Percentiles rank a stretch among this genome's conserved stretches.
These are phyloP conservation scores for Rhamnusium bicolor DNA, from an alignment of 2,888 invertebrate species.

Conservation along the genomic window DNA sequence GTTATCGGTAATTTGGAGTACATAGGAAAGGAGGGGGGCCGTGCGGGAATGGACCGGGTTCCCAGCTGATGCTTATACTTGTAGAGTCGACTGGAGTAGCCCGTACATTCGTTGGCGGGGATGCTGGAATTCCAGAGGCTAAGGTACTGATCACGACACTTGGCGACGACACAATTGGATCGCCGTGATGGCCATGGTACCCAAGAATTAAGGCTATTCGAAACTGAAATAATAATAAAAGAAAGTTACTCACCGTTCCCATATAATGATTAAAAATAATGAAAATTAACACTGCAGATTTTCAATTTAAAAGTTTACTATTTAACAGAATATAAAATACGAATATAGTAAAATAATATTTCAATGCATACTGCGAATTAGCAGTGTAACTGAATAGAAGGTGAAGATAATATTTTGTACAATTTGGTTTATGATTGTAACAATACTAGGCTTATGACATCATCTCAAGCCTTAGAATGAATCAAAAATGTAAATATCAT, in stretches of 20 bases:
- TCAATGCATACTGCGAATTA: too few relatives aligned
- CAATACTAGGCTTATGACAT: too few relatives aligned
- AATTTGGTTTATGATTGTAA: too few relatives aligned
- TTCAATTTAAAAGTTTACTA: too few relatives aligned
- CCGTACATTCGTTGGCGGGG: slow-evolving; percentile 82
- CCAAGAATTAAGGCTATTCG: slow-evolving; percentile 87
- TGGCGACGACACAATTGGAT: slow-evolving; percentile 80
- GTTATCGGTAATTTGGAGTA: slow-evolving; percentile 78
- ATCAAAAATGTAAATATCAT: too few relatives aligned
- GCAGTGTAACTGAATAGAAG: too few relatives aligned
- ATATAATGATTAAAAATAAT: background rate
- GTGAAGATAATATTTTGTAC: too few relatives aligned
- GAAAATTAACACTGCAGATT: too few relatives aligned
- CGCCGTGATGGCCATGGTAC: slow-evolving; percentile 70
- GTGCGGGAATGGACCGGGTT: slow-evolving; percentile 88
- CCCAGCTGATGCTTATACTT: slow-evolving; percentile 91
- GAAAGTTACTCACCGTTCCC: background rate
- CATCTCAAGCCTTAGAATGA: too few relatives aligned
- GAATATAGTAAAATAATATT: too few relatives aligned
- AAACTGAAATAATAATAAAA: slow-evolving; percentile 76
- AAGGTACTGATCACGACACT: slow-evolving; percentile 85
- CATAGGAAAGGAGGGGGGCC: slow-evolving; percentile 91
- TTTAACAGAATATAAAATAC: too few relatives aligned
- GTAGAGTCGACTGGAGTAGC: slow-evolving; percentile 86
- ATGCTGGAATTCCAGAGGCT: slow-evolving; percentile 83